Percentiles rank a stretch among this genome's conserved stretches.
Conservation (phyloP, 2,113 vertebrate species). For the Spilogale gracilis region DNA sequence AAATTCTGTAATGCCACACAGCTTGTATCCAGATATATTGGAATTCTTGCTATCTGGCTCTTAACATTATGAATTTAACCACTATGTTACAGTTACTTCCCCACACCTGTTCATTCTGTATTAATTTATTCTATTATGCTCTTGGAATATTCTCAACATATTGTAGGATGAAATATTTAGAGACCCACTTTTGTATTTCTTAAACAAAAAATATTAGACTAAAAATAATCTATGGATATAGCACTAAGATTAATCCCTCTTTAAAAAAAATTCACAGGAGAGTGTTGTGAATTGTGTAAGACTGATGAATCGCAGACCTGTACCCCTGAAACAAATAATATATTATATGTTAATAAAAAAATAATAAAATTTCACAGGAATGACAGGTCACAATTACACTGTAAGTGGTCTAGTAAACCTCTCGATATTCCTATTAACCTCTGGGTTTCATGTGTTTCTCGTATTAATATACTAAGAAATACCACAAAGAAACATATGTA, state of each 20-base stretch:
- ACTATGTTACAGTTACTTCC: not conserved
- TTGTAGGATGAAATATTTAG: not conserved
- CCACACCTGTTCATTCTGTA: not conserved
- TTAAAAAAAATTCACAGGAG: conserved; percentile 27
- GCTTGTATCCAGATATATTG: too few species aligned
- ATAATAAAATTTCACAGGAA: not conserved
- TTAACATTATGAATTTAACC: not conserved
- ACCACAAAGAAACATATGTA: conserved; percentile 46
- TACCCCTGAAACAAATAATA: too few species aligned
- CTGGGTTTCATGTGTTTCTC: conserved; percentile 8
- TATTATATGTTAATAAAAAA: not conserved
- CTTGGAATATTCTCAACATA: not conserved
- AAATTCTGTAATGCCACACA: not conserved
- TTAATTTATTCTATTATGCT: not conserved
- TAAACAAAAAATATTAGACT: conserved; percentile 52
- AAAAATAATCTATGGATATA: conserved; percentile 52
- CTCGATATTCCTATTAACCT: conserved; percentile 44
- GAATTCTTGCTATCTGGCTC: not conserved
- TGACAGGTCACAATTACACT: conserved; percentile 48
- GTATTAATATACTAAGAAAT: conserved; percentile 34
- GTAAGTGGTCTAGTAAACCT: conserved; percentile 50
- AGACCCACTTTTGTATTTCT: not conserved
- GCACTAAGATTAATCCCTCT: conserved; percentile 51
- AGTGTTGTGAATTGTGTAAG: too few species aligned
- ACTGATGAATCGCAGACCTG: too few species aligned